Percentiles rank a stretch among this genome's conserved stretches.
phyloP scores from a whole-genome alignment of 2,797 vertebrate species.

The Cottoperca gobio region DNA sequence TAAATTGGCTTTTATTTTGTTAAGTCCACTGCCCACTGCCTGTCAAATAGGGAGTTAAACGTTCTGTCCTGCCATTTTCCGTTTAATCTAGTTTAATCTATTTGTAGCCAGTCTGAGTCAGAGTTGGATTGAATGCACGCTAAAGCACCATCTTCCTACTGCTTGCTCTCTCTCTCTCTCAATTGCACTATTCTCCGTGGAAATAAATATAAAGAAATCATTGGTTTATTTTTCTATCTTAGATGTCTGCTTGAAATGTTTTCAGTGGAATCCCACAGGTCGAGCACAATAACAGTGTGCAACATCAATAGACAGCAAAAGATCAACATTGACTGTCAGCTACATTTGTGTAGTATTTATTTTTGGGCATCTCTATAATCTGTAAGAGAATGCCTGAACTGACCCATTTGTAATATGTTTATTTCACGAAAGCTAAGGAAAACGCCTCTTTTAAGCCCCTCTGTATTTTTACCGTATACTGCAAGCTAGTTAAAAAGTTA shows the following conservation, averaged over 20 bases:
- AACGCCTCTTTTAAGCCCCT: not conserved
- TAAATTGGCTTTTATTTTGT: constrained; percentile 55
- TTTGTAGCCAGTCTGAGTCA: constrained; percentile 44
- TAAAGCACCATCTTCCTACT: constrained; percentile 22
- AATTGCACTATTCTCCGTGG: constrained; percentile 4
- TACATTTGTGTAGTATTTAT: not conserved
- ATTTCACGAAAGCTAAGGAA: not conserved
- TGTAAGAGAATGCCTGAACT: not conserved
- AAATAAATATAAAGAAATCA: constrained; percentile 20
- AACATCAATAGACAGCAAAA: constrained; percentile 47
- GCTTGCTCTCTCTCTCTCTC: not conserved
- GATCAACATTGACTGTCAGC: constrained; percentile 28
- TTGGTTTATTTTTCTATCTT: constrained; percentile 38
- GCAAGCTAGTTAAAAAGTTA: not conserved
- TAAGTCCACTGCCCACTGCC: constrained; percentile 35
- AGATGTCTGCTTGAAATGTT: constrained; percentile 12
- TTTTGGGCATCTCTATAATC: not conserved
- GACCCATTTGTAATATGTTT: not conserved
- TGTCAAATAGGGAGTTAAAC: constrained; percentile 51
- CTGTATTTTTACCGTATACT: not conserved
- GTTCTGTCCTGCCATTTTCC: constrained; percentile 41
- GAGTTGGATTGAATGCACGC: constrained; percentile 40
- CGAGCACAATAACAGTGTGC: constrained; percentile 20
- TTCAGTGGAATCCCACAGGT: constrained; percentile 37
- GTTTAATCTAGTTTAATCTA: constrained; percentile 54